phyloP scores from a whole-genome alignment of 2,888 invertebrate genomes.

The Andrena hattorfiana region DNA sequence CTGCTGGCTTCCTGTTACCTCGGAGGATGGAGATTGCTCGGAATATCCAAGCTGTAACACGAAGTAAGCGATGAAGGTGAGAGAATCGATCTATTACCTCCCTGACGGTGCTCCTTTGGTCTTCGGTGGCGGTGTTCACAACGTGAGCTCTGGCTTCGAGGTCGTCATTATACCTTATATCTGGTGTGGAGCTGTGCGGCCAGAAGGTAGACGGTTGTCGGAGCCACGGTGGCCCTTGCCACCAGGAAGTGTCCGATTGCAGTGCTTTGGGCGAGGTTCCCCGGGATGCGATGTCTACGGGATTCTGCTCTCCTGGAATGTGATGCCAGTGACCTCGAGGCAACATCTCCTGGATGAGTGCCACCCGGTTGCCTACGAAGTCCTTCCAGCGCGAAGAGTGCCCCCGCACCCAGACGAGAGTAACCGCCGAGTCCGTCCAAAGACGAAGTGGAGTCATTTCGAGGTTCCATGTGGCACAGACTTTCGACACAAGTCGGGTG shows the following conservation, averaged over 20 bases:
- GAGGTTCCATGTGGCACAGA: background rate
- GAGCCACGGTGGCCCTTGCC: background rate
- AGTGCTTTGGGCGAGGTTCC: background rate
- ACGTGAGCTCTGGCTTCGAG: background rate
- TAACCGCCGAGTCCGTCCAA: slow-evolving; percentile 2
- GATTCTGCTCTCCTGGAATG: slow-evolving; percentile 12
- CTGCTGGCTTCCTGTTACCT: background rate
- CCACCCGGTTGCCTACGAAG: background rate
- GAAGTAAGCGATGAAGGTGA: background rate
- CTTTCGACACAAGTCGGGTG: background rate
- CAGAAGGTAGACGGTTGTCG: background rate
- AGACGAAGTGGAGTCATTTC: background rate
- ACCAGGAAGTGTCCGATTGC: background rate
- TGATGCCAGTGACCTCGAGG: background rate
- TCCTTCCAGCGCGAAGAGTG: background rate
- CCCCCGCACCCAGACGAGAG: background rate
- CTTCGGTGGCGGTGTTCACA: too few relatives aligned
- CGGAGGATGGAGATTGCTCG: too few relatives aligned
- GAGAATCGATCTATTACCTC: background rate
- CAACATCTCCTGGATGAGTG: background rate
- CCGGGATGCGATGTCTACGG: background rate
- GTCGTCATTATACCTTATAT: background rate
- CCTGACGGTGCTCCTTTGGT: rapidly evolving
- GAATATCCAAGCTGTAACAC: background rate
- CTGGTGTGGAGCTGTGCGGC: background rate